Base-by-base conservation (phyloP, 2,113 vertebrate species). In the Laticauda colubrina region DNA sequence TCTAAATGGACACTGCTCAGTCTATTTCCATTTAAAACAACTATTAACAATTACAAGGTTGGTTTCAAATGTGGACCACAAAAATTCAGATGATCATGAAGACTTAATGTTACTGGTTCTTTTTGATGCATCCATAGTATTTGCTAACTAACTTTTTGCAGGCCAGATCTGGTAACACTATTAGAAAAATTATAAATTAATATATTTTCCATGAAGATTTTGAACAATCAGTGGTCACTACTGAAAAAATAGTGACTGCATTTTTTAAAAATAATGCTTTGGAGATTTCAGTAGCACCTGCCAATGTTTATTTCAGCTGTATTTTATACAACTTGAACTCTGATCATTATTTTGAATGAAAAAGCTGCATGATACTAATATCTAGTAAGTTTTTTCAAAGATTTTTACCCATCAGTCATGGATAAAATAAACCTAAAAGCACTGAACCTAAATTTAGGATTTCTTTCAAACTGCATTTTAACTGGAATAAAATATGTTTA, bases 371-470 rank as follows among this genome's bases (percentile, higher is more conserved):
- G 26, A 20, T 85, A 51, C 59, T 85, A 92, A 85, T 89, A n/a
- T 89, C 64, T n/a, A n/a, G n/a, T n/a, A n/a, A n/a, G n/a, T n/a
- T n/a, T n/a, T n/a, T n/a, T n/a, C n/a, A n/a, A n/a, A n/a, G n/a
- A n/a, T n/a, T n/a, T n/a, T n/a, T n/a, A n/a, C n/a, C n/a, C n/a
- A n/a, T n/a, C n/a, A n/a, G n/a, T 89, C 92, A 89, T 57, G 34
- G n/a, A 2, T 14, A 39, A n/a, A 39, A 75, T 45, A 89, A 57
- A 6, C 39, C 61, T 89, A 75, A 88, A 89, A 45, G 9, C 55
- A 51, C 48, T 92, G 87, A 89, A 89, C 88, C 64, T 51, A 85
- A 57, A 57, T 53, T n/a, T n/a, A n/a, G n/a, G n/a, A n/a, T n/a
- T n/a, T n/a, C n/a, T n/a, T n/a, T n/a, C n/a, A n/a, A n/a, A n/a